Evolutionary conservation across 2,797 vertebrate species (phyloP).

Genomic region (Luscinia luscinia): DNA sequence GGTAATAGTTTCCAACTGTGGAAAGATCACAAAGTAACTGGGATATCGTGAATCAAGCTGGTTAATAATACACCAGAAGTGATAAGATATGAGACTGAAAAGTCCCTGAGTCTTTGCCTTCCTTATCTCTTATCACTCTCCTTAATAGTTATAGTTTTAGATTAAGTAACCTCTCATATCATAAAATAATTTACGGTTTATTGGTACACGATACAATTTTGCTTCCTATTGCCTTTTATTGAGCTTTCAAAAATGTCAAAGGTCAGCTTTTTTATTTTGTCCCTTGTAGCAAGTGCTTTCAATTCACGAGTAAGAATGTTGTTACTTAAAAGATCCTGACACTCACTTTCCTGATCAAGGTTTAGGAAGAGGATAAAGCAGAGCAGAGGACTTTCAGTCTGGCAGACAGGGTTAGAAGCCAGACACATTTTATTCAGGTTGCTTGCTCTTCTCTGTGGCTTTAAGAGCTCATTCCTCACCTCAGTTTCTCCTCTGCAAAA

Average conservation of each 20-base stretch:
- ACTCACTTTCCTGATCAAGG: background rate
- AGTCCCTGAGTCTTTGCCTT: constrained; percentile 73
- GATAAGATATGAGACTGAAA: constrained; percentile 72
- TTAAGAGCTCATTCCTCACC: background rate
- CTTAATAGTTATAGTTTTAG: constrained; percentile 71
- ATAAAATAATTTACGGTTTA: constrained; percentile 62
- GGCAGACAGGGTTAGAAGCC: background rate
- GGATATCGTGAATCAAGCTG: constrained; percentile 44
- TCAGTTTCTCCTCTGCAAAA: background rate
- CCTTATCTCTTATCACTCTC: constrained; percentile 70
- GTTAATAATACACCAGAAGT: constrained; percentile 72
- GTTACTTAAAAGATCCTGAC: background rate
- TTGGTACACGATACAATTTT: constrained; percentile 28
- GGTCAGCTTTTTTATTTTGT: background rate
- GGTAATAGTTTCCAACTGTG: constrained; percentile 49
- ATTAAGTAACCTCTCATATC: constrained; percentile 69
- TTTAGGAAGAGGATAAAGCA: background rate
- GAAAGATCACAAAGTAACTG: constrained; percentile 57
- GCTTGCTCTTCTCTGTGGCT: background rate
- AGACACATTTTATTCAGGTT: background rate
- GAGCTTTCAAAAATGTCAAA: constrained; percentile 32
- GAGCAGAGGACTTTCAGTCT: background rate
- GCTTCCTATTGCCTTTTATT: constrained; percentile 43
- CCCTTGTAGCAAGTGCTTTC: background rate
- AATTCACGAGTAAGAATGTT: background rate